A percentile compares a stretch with the other conserved stretches of the same genome.
Evolutionary conservation across 92 coral and sea anemone genomes (phyloP).

Genomic region (Diadumene lineata): DNA sequence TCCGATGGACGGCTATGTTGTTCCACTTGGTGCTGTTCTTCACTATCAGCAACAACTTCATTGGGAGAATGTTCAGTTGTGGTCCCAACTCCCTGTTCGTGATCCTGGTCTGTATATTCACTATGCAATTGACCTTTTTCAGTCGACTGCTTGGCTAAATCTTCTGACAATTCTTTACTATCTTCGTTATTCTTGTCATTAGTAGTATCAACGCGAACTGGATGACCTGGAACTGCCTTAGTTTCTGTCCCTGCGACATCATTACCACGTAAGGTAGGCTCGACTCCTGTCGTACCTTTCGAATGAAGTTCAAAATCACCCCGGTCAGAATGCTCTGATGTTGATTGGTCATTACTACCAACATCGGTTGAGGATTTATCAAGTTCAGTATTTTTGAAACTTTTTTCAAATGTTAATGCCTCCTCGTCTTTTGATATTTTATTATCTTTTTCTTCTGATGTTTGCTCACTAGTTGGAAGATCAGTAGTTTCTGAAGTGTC

Average conservation of each 20-base stretch:
- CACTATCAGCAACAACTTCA: constrained; percentile 13
- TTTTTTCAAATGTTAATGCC: no score
- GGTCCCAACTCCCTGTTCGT: background rate
- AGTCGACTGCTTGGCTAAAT: background rate
- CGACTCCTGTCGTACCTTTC: constrained; percentile 64
- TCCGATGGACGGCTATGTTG: no score
- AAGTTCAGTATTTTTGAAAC: no score
- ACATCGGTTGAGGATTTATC: no score
- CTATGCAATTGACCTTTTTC: background rate
- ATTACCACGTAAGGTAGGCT: constrained; percentile 68
- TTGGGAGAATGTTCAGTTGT: background rate
- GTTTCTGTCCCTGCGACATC: constrained; percentile 42
- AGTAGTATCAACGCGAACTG: constrained; percentile 28
- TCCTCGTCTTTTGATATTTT: no score
- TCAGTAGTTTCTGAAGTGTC: no score
- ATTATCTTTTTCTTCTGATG: no score
- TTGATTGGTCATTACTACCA: background rate
- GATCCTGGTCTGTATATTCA: no score
- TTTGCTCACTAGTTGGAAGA: no score
- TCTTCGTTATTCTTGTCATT: constrained; percentile 23
- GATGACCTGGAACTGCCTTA: constrained; percentile 25
- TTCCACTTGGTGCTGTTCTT: no score
- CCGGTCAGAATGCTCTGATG: background rate
- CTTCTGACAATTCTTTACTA: no score
- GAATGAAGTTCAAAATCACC: constrained; percentile 10